Percentiles rank a stretch among this genome's conserved stretches.
Conservation (phyloP, 2,113 vertebrate species). For the Ochotona princeps region DNA sequence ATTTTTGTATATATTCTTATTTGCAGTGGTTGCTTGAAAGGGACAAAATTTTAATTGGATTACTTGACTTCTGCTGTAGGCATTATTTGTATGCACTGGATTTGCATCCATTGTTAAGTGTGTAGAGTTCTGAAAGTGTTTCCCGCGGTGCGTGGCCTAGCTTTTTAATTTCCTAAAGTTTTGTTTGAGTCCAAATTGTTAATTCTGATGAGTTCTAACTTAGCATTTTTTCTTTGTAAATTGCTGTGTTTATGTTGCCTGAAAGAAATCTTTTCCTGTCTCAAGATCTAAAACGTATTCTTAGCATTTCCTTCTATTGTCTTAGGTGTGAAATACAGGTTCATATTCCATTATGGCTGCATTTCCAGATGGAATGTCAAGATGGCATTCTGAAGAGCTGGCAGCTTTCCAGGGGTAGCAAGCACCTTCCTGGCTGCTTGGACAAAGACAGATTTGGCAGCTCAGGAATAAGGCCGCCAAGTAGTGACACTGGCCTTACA, state of each 20-base stretch:
- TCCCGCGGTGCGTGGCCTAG: not conserved
- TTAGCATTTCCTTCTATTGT: not conserved
- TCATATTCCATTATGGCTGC: not conserved
- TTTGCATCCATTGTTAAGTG: conserved; percentile 6
- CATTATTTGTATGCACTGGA: not conserved
- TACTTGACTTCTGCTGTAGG: not conserved
- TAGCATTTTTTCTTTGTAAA: not conserved
- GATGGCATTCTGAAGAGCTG: conserved; percentile 86
- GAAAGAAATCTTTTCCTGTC: not conserved
- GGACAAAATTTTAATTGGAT: conserved; percentile 36
- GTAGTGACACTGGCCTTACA: conserved; percentile 68
- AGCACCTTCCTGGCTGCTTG: conserved; percentile 87
- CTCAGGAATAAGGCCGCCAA: conserved; percentile 78
- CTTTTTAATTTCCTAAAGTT: conserved; percentile 45
- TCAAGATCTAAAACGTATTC: not conserved
- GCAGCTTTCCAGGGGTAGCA: conserved; percentile 88
- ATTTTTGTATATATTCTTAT: conserved; percentile 4
- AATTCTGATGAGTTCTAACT: conserved; percentile 5
- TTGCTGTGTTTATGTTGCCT: not conserved
- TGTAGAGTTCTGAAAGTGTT: not conserved
- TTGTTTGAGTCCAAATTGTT: conserved; percentile 34
- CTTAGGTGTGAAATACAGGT: conserved; percentile 5
- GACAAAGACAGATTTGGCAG: conserved; percentile 77
- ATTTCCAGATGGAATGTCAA: not conserved
- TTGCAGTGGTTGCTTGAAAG: conserved; percentile 14